Base-by-base conservation (phyloP, 1,140 invertebrate genomes). In the Aradophagus sp. region DNA sequence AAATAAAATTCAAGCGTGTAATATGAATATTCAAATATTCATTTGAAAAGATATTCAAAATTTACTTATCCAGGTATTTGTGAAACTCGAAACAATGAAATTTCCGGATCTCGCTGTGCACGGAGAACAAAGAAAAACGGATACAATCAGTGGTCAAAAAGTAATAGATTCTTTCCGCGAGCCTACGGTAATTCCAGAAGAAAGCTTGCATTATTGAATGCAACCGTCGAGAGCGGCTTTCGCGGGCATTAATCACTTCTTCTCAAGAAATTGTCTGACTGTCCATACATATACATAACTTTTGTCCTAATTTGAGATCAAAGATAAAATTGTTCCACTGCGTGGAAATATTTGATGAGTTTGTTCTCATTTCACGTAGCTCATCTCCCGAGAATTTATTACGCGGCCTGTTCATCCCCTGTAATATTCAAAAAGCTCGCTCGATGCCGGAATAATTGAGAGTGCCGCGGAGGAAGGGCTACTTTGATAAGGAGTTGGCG, bases 331-430 rank as follows among this genome's bases (percentile, higher is more conserved):
- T 65, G 35, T 39, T 63, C 23, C 27, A 36, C 15, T 7, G 20
- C 29, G 32, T 16, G 23, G 52, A 45, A 70, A 58, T 70, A 58
- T 70, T 63, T 63, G 36, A 63, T 53, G 52, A 63, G 67, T 70
- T 63, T 63, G 32, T 58, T 58, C 56, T 36, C 44, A 56, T 62
- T 63, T 56, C 12, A 16, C 10, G 16, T 39, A 59, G 20, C 47
- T 52, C 7, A 44, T 58, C 52, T 44, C 45, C 32, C 34, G 36
- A 45, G 23, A 59, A 59, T 53, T 34, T 53, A 47, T 58, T 58
- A 58, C 32, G 31, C 38, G 14, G 2, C 3, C 38, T 58, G 16
- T 32, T 66, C 29, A 42, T 56, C 13, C 8, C 27, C 14, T 58
- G 15, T 53, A 53, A 53, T 68, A 61, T 68, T 68, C 65, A 53